A percentile compares a stretch with the other conserved stretches of the same genome.
Evolutionary conservation across 2,888 invertebrate genomes (phyloP).

Genomic region (Blastobasis lacticolella): DNA sequence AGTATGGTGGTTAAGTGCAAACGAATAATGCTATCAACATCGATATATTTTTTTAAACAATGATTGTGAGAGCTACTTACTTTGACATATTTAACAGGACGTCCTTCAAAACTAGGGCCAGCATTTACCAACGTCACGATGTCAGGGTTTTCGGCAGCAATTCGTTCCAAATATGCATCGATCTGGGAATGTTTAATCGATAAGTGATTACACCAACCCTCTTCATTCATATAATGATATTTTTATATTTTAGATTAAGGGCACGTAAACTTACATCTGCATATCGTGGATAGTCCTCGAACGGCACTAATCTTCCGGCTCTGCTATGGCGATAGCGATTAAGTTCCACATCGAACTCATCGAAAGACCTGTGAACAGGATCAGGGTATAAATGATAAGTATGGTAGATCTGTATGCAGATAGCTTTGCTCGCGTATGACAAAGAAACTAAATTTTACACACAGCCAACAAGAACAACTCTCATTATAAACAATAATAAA

Average conservation of each 20-base stretch:
- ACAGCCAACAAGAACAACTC: no score
- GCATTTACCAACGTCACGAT: slow-evolving; percentile 68
- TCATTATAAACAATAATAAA: no score
- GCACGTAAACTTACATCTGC: slow-evolving; percentile 68
- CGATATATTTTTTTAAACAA: no score
- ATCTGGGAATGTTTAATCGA: slow-evolving; percentile 39
- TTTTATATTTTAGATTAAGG: no score
- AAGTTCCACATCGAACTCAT: slow-evolving; percentile 21
- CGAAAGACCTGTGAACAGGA: slow-evolving; percentile 18
- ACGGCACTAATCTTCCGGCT: slow-evolving; percentile 20
- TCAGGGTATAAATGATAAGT: no score
- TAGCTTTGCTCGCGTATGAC: no score
- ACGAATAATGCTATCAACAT: no score
- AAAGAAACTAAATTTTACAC: no score
- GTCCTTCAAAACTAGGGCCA: slow-evolving; percentile 75
- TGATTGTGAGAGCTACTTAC: slow-evolving; percentile 15
- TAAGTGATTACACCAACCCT: no score
- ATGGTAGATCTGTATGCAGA: no score
- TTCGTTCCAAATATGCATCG: slow-evolving; percentile 56
- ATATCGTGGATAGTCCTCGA: slow-evolving; percentile 75
- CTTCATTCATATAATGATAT: no score
- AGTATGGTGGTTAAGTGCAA: no score
- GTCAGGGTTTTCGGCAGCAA: slow-evolving; percentile 62
- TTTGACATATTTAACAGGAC: slow-evolving; percentile 74
- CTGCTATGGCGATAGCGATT: slow-evolving; percentile 15